A percentile compares a stretch with the other conserved stretches of the same genome.
Evolutionary conservation across 1,140 invertebrate genomes (phyloP).

Genomic region (Cydia splendana): DNA sequence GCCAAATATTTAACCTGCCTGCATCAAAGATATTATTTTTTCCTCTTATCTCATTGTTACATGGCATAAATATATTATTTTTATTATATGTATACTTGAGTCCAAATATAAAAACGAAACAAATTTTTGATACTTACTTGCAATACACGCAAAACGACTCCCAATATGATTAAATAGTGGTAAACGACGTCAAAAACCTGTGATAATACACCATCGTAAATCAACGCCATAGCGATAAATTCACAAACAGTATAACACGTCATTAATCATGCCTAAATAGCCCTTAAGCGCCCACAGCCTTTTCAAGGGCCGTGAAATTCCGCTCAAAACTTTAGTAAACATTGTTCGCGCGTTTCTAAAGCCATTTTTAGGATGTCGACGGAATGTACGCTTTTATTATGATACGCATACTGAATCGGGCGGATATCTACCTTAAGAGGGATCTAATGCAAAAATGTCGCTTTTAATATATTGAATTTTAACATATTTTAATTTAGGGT

Average conservation of each 20-base stretch:
- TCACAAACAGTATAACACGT: constrained; percentile 46
- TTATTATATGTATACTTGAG: no score
- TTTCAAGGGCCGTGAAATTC: constrained; percentile 62
- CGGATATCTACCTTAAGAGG: no score
- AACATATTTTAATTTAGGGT: no score
- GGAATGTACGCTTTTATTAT: constrained; percentile 31
- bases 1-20: no score
- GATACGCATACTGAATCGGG: neutral
- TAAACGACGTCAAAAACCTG: neutral
- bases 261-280: constrained; percentile 69
- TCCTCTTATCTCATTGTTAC: no score
- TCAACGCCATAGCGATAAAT: constrained; percentile 37
- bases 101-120: neutral
- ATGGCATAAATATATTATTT: no score
- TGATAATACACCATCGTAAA: constrained; percentile 37
- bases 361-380: constrained; percentile 42
- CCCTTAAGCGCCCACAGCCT: constrained; percentile 72
- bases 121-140: neutral
- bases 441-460: no score
- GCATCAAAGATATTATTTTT: no score
- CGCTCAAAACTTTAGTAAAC: constrained; percentile 51
- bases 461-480: no score
- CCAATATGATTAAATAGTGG: neutral
- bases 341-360: constrained; percentile 56
- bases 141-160: neutral